Evolutionary conservation across 2,113 vertebrate species (phyloP), one percentile per base, ranked within the genome.

Genomic region (Anas platyrhynchos): DNA sequence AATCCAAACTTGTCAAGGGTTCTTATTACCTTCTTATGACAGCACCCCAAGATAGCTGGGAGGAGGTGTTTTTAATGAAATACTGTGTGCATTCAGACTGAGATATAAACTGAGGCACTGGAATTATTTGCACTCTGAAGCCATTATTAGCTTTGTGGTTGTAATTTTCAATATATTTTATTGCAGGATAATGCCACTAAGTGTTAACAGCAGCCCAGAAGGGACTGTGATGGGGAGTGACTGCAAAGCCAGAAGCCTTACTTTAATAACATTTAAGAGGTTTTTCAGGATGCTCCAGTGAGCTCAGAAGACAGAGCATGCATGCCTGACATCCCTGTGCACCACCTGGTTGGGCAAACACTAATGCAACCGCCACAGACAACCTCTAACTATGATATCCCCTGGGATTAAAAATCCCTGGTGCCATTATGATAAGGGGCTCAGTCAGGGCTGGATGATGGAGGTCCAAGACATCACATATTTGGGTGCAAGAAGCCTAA

Each of bases 121-220:
- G 34, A 59, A 91, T 65, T 87, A 48, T 66, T 89, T 93, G 85
- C 43, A 10, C 31, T 84, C 61, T 0, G 0, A 62, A 78, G 80
- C 78, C 68, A 17, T 56, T 67, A 46, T 16, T 68, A 91, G 88
- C 67, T 86, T 85, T 66, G 41, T 25, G 48, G 16, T 83, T 66
- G 85, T 44, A 83, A 93, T 94, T 89, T 80, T 16, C 79, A n/a
- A 9, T 76, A 8, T 66, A 52, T 93, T 95, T 95, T 69, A 88
- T 61, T 93, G 63, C 62, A 65, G 44, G 27, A 73, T 76, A 83
- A 91, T 58, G 58, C 54, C 59, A 54, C 26, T 32, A 9, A 56
- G 61, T 27, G 59, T 83, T 76, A 46, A 56, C 16, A 65, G 74
- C 61, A 52, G 54, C 67, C 72, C 62, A 55, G 90, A 29, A 48